Percentiles rank a stretch among this genome's conserved stretches.
Conservation (phyloP, 2,113 vertebrate genomes). For the Monarcha castaneiventris region DNA sequence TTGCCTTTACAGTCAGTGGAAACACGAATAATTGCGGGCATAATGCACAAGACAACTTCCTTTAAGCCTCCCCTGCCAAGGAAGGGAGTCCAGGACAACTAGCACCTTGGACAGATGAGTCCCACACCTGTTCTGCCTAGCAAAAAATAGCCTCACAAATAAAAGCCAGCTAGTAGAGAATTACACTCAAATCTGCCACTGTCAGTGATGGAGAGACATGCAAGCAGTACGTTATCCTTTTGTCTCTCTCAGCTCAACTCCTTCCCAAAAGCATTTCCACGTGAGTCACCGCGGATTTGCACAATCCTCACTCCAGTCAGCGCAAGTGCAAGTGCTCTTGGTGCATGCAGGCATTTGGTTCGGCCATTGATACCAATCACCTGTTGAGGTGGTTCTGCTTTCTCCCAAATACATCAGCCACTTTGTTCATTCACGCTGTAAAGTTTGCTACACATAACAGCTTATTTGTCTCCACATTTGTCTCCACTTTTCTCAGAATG, state of each 20-base stretch:
- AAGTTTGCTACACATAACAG: background rate
- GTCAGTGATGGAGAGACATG: background rate
- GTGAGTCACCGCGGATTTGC: too few relatives aligned
- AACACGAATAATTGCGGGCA: background rate
- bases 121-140: background rate
- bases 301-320: background rate
- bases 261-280: background rate
- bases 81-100: background rate
- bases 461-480: background rate
- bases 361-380: background rate
- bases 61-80: background rate
- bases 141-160: background rate
- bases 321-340: background rate
- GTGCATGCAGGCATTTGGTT: background rate
- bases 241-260: background rate
- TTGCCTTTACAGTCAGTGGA: background rate
- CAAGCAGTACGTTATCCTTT: background rate
- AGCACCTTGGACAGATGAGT: background rate
- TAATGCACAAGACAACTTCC: background rate
- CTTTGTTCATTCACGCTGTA: background rate
- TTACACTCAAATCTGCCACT: background rate
- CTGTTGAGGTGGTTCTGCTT: background rate
- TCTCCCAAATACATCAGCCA: background rate
- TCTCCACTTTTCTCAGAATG: background rate
- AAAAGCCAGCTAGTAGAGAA: background rate